Conservation (phyloP, 2,888 invertebrate genomes). For the Callosobruchus maculatus region DNA sequence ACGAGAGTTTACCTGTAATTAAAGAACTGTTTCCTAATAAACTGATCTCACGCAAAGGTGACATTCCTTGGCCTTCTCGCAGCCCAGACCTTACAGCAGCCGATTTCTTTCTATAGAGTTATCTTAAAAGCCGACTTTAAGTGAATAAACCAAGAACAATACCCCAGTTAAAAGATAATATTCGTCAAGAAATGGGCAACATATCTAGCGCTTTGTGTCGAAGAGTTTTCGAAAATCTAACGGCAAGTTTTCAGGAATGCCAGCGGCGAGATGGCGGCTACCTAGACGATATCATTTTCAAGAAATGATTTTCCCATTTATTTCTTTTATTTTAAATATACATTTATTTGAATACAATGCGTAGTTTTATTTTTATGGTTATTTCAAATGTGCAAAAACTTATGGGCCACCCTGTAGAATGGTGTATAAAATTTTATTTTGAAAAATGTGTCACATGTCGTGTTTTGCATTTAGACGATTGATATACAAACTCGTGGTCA, state of each 20-base stretch:
- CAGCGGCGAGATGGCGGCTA: neutral
- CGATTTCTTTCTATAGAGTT: neutral
- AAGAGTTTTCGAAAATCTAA: neutral
- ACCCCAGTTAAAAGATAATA: neutral
- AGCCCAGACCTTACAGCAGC: neutral
- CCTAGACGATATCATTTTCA: neutral
- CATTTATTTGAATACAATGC: neutral
- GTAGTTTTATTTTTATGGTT: neutral
- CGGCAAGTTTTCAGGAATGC: neutral
- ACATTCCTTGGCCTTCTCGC: neutral
- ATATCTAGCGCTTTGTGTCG: neutral
- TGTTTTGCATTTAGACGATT: no score
- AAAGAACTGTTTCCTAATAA: conserved; percentile 1
- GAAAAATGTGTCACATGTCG: no score
- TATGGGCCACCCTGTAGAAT: neutral
- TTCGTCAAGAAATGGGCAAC: neutral
- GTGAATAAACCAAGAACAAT: neutral
- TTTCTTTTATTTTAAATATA: neutral
- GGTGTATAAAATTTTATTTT: neutral
- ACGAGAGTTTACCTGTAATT: neutral
- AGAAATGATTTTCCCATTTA: neutral
- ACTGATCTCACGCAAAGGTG: neutral
- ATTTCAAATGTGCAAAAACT: neutral
- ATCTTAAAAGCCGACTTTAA: neutral
- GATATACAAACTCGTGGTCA: no score